Evolutionary conservation across 2,797 vertebrate genomes (phyloP), one percentile per base, ranked within the genome.

Genomic region (Margarornis squamiger): DNA sequence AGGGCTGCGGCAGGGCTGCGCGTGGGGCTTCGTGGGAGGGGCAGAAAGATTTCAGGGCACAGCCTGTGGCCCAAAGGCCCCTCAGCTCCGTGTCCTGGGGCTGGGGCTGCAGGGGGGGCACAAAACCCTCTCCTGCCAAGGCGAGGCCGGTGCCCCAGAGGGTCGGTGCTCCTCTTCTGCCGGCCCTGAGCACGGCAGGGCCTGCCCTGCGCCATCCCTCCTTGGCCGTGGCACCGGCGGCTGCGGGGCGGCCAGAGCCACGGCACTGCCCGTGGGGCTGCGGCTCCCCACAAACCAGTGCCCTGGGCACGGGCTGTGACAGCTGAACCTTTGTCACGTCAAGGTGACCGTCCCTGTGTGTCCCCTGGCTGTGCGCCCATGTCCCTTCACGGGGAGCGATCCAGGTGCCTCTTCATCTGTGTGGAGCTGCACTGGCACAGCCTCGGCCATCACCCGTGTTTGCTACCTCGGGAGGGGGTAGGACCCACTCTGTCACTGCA

Each of bases 281-380:
- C 15, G 39, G 27, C 4, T 30, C 20, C 57, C 18, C 21, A 6
- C 14, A 26, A 24, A 30, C 29, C 36, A 2, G 20, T 2, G 43
- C 26, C 9, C 21, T 32, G 23, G 43, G 41, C 48, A 5, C 3
- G 2, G 9, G 19, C 1, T 43, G 26, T 3, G 12, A 3, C 1
- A 8, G n/a, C 52, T 22, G 32, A 18, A 22, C 7, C 68, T 26
- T 39, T 10, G 45, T 43, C 59, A 7, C 1, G 0, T 20, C 8
- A 0, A 3, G 9, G n/a, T 1, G 12, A 8, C 2, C 5, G 7
- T 32, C n/a, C 34, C 32, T 0, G 0, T 20, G 9, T 5, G 54
- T 10, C 27, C 75, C 22, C 17, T 41, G 5, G 1, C 55, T 3
- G 0, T 6, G 59, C 62, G 58, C 61, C 34, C 81, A 0, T 2